Conservation (phyloP, 2,797 vertebrate genomes). For the Cheirogaleus major region DNA sequence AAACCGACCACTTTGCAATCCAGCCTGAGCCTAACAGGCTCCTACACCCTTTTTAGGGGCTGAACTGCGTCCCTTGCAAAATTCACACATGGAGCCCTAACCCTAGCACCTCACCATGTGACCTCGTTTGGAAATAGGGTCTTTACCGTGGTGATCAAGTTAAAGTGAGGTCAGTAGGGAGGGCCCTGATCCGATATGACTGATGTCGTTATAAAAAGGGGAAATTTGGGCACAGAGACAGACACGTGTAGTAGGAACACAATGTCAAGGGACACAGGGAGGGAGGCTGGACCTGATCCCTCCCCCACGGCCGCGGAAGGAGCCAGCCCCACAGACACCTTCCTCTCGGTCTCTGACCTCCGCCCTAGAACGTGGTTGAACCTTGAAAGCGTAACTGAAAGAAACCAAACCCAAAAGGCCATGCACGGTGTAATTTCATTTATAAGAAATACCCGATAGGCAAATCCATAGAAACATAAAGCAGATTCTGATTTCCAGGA, state of each 20-base stretch:
- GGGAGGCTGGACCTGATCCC: background rate
- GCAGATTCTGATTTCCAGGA: background rate
- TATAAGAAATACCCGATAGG: background rate
- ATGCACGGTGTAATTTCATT: background rate
- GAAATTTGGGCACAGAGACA: background rate
- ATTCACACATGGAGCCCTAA: background rate
- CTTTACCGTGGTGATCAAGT: background rate
- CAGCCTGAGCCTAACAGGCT: background rate
- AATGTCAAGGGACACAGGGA: background rate
- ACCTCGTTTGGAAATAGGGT: background rate
- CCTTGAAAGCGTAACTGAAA: background rate
- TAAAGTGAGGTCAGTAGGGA: background rate
- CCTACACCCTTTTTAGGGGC: background rate
- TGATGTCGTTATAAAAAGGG: background rate
- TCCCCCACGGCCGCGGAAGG: too few relatives aligned
- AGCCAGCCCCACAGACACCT: too few relatives aligned
- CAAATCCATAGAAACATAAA: background rate
- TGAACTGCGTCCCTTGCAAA: background rate
- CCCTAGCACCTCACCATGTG: background rate
- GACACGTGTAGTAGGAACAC: background rate
- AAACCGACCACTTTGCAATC: background rate
- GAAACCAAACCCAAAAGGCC: background rate
- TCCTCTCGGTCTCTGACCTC: too few relatives aligned
- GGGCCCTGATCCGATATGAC: background rate
- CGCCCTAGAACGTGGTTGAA: background rate